Evolutionary conservation across 2,797 vertebrate species (phyloP), one percentile per base, ranked within the genome.

Genomic region (Muraenolepis orangiensis): DNA sequence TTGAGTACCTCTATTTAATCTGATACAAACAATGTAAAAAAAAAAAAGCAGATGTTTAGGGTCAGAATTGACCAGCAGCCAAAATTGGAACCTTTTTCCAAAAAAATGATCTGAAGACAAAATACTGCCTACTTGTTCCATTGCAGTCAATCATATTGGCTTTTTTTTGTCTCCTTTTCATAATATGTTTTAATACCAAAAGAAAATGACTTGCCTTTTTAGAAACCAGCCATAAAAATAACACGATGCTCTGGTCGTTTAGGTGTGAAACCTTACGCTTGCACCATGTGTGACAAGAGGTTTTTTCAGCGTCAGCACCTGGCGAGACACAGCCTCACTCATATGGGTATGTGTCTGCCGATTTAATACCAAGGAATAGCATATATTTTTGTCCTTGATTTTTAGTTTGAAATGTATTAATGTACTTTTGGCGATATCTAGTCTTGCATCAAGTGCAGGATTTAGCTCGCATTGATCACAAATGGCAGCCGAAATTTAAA

Each of bases 231-330:
- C 26, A 7, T 92, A 90, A 92, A 92, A 89, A 66, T 91, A 64
- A 64, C 57, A 12, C 11, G 90, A 87, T 91, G 89, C 92, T 93
- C 90, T 93, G 89, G 92, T 89, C 91, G 92, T 71, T 38, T 92
- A 93, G 92, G 92, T 89, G 92, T 93, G 92, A 93, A 93, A 90
- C 92, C 92, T 85, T 93, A 92, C 91, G 92, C 91, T 92, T 93
- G 92, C 92, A 93, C 92, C 92, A 93, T 93, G 92, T 93, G 92
- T 91, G 92, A 93, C 92, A 93, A 93, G 92, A 93, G 92, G 90
- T 93, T 93, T 92, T 93, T 93, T 91, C 92, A 93, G 89, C 91
- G 92, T 83, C 92, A 93, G 91, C 92, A 93, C 91, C 92, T 93
- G 91, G 92, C 92, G 80, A 93, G 92, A 92, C 92, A 93, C 92